Conservation (phyloP, 2,888 invertebrate genomes). For the Villa cingulata region DNA sequence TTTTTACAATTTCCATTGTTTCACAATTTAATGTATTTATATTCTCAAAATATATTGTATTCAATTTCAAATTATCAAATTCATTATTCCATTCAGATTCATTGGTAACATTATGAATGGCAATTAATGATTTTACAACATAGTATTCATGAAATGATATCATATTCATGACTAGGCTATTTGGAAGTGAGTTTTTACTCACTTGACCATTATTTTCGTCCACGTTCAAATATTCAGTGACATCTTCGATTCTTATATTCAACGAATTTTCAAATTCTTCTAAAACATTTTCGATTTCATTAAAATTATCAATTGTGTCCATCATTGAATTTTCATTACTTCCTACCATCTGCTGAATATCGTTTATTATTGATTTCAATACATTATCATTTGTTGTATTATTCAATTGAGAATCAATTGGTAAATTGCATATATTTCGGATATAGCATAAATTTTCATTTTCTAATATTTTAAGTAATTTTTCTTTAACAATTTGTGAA, state of each 20-base stretch:
- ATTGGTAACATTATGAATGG: neutral
- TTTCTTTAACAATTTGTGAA: conserved; percentile 1
- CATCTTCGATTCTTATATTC: too few species aligned
- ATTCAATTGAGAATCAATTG: too few species aligned
- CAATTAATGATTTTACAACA: conserved; percentile 18
- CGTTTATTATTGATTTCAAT: too few species aligned
- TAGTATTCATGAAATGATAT: conserved; percentile 23
- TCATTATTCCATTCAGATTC: too few species aligned
- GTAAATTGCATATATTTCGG: too few species aligned
- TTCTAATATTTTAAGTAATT: neutral
- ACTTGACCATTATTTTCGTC: neutral
- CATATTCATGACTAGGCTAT: conserved; percentile 14
- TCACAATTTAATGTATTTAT: conserved; percentile 19
- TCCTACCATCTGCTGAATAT: too few species aligned
- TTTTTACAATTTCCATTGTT: conserved; percentile 20
- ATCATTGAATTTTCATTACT: too few species aligned
- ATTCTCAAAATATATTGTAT: conserved; percentile 19
- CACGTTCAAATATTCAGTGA: too few species aligned
- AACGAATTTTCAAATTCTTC: neutral
- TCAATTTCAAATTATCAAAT: too few species aligned
- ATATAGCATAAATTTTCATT: too few species aligned
- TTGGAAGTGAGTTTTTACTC: neutral
- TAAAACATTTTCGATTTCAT: neutral
- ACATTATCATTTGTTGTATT: too few species aligned
- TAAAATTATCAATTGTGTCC: neutral